Evolutionary conservation across 2,888 invertebrate species (phyloP), one percentile per base, ranked within the genome.

Genomic region (Drosophila austrosaltans): DNA sequence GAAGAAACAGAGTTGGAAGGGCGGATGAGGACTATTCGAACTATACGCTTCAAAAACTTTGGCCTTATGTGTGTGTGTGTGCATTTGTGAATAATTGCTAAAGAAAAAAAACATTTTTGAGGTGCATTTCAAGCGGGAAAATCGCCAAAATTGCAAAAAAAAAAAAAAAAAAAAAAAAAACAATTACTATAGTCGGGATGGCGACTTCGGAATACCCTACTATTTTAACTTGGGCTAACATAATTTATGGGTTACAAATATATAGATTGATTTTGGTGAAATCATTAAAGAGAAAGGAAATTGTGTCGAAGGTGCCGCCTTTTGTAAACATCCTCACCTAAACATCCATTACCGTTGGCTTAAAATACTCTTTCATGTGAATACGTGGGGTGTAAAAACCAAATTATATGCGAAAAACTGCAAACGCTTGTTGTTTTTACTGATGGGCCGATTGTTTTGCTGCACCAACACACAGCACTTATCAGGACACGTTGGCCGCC

Each of bases 41-140:
- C 76, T 69, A 60, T 53, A 74, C 74, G 75, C 81, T 82, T 77
- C 67, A 72, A 77, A 76, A 84, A 71, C 71, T 69, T 63, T 40
- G 48, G 48, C 61, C 57, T 60, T 39, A 2, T 30, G 30, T 6
- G 48, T 12, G 48, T 28, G 42, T 42, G 16, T 8, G 48, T 59
- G 7, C 67, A 39, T 56, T 63, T 25, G 58, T 71, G 62, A 78
- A 73, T 87, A 81, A 84, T 79, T 84, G 84, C 69, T 60, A 36
- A 30, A 40, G 57, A 63, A 72, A 74, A 58, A 58, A 58, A 58
- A 54, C n/a, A n/a, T 12, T 57, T 48, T 30, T 36, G 32, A 44
- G 22, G 32, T 39, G 32, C 28, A 57, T 54, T 63, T 54, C 22
- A 44, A 39, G 40, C 63, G 64, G 64, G 20, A 8, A 44, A 48